These are phyloP conservation scores for Erebia ligea DNA, from an alignment of 2,888 invertebrate species.

Conservation along the genomic window DNA sequence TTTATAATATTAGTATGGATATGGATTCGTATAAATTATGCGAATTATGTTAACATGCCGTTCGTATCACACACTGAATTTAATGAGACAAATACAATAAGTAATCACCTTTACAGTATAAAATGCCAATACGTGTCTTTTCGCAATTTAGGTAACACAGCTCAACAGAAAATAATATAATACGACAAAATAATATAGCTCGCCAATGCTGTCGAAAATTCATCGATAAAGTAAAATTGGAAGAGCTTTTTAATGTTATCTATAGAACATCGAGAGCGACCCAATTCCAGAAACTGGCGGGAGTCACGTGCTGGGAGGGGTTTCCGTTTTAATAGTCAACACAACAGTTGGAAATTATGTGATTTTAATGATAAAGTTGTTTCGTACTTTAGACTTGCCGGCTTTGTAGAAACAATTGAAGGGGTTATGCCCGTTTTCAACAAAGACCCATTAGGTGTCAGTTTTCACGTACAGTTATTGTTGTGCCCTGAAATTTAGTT, in stretches of 20 bases:
- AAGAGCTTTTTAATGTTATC: slow-evolving; percentile 54
- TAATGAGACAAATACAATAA: too few species aligned
- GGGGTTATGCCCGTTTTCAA: too few species aligned
- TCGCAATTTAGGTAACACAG: background rate
- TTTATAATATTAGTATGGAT: too few species aligned
- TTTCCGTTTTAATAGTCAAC: slow-evolving; percentile 57
- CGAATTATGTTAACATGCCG: too few species aligned
- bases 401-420: too few species aligned
- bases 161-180: slow-evolving; percentile 13
- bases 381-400: too few species aligned
- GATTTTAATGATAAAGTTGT: slow-evolving; percentile 17
- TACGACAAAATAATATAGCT: slow-evolving; percentile 27
- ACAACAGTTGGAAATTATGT: slow-evolving; percentile 48
- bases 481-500: too few species aligned
- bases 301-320: slow-evolving; percentile 68
- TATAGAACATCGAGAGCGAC: slow-evolving; percentile 51
- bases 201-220: slow-evolving; percentile 39
- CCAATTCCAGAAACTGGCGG: slow-evolving; percentile 64
- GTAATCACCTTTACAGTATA: too few species aligned
- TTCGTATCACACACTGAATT: too few species aligned
- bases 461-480: too few species aligned
- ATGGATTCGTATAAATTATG: too few species aligned
- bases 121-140: slow-evolving; percentile 8
- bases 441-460: too few species aligned
- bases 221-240: slow-evolving; percentile 39